Evolutionary conservation across 2,797 vertebrate genomes (phyloP).

Genomic region (Calcarius lapponicus): DNA sequence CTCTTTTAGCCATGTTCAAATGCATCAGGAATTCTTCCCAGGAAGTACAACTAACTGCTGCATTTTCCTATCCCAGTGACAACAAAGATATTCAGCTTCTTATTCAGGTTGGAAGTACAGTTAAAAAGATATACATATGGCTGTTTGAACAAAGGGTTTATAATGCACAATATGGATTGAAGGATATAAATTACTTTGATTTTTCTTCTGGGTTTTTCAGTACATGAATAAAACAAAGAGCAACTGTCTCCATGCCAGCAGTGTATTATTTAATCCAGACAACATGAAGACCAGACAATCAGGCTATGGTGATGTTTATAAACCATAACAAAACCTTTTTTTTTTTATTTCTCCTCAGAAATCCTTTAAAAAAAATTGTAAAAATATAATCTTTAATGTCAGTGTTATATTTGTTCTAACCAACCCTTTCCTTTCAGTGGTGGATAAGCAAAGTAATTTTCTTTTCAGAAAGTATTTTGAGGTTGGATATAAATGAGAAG

Average conservation of each 20-base stretch:
- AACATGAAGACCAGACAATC: neutral
- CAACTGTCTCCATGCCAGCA: neutral
- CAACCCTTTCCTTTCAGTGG: neutral
- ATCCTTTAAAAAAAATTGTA: neutral
- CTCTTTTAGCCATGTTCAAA: neutral
- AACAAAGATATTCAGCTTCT: neutral
- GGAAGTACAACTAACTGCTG: neutral
- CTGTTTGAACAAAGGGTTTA: neutral
- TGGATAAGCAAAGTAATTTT: neutral
- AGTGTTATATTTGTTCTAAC: neutral
- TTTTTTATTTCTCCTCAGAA: neutral
- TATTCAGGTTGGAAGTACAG: neutral
- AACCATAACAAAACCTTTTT: fast-evolving
- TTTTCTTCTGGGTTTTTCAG: neutral
- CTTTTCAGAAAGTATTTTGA: neutral
- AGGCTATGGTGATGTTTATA: neutral
- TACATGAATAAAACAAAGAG: neutral
- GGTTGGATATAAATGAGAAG: neutral
- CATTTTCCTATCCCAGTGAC: neutral
- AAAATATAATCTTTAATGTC: neutral
- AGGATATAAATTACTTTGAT: neutral
- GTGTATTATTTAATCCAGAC: neutral
- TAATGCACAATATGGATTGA: neutral
- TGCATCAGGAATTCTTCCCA: neutral
- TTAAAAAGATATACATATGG: neutral